Evolutionary conservation across 2,113 vertebrate genomes (phyloP).

Genomic region (Chionodraco myersi): DNA sequence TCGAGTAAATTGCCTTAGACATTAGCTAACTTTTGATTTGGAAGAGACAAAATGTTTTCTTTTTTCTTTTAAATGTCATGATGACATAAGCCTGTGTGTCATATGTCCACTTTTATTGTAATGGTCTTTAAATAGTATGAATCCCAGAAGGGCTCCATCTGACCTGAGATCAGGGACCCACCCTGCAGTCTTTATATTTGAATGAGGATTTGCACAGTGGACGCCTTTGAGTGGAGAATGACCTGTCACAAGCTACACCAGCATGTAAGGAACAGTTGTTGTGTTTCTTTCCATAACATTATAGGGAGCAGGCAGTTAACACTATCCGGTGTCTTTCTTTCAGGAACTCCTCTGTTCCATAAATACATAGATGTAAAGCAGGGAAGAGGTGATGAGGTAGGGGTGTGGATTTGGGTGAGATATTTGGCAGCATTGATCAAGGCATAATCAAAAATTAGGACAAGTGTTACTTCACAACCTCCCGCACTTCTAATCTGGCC

Average conservation of each 20-base stretch:
- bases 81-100: slow-evolving; percentile 3
- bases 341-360: slow-evolving; percentile 72
- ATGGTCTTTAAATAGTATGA: slow-evolving; percentile 20
- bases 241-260: slow-evolving; percentile 41
- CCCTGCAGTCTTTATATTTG: slow-evolving; percentile 28
- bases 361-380: slow-evolving; percentile 69
- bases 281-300: slow-evolving; percentile 57
- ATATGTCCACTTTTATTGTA: background rate
- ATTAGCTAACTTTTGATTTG: background rate
- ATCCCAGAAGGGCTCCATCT: slow-evolving; percentile 15
- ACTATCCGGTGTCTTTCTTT: slow-evolving; percentile 51
- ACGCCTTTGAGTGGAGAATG: slow-evolving; percentile 56
- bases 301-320: slow-evolving; percentile 66
- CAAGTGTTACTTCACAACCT: slow-evolving; percentile 57
- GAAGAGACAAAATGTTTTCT: background rate
- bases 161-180: slow-evolving; percentile 25
- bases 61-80: background rate
- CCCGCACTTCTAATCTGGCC: slow-evolving; percentile 33
- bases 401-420: slow-evolving; percentile 42
- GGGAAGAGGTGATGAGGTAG: slow-evolving; percentile 41
- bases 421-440: slow-evolving; percentile 60
- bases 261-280: slow-evolving; percentile 71
- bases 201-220: slow-evolving; percentile 59
- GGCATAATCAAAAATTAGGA: slow-evolving; percentile 64
- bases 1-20: too few relatives aligned